Evolutionary conservation across 2,888 invertebrate species (phyloP).

Genomic region (Lampropteryx suffumata): DNA sequence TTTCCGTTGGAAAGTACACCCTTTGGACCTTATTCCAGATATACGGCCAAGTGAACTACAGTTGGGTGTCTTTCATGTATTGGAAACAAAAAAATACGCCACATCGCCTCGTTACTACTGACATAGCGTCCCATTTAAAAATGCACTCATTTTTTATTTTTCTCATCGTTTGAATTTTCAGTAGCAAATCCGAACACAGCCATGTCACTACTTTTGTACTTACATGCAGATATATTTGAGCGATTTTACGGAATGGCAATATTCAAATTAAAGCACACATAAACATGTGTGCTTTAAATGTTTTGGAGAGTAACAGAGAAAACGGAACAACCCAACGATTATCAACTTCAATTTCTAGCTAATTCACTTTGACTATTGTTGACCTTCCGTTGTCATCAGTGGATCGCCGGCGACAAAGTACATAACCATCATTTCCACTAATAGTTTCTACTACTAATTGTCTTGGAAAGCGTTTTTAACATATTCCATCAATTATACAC

Average conservation of each 20-base stretch:
- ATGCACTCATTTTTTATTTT: no score
- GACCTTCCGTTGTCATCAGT: constrained; percentile 32
- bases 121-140: constrained; percentile 31
- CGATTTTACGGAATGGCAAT: constrained; percentile 28
- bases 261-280: constrained; percentile 31
- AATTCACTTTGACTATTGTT: not conserved
- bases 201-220: constrained; percentile 34
- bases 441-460: constrained; percentile 21
- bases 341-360: constrained; percentile 7
- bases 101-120: constrained; percentile 32
- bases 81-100: constrained; percentile 30
- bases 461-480: constrained; percentile 37
- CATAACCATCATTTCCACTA: constrained; percentile 39
- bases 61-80: constrained; percentile 34
- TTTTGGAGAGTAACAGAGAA: constrained; percentile 30
- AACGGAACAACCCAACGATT: constrained; percentile 34
- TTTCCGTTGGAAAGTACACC: constrained; percentile 32
- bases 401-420: constrained; percentile 36
- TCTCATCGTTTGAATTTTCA: not conserved
- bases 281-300: constrained; percentile 29
- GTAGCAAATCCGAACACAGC: constrained; percentile 13
- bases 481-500: constrained; percentile 36
- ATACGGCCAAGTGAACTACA: constrained; percentile 29
- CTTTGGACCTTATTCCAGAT: constrained; percentile 33
- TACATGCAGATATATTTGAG: constrained; percentile 37